These are phyloP conservation scores for Odiellus spinosus DNA, from an alignment of 2,888 invertebrate genomes.

Conservation along the genomic window DNA sequence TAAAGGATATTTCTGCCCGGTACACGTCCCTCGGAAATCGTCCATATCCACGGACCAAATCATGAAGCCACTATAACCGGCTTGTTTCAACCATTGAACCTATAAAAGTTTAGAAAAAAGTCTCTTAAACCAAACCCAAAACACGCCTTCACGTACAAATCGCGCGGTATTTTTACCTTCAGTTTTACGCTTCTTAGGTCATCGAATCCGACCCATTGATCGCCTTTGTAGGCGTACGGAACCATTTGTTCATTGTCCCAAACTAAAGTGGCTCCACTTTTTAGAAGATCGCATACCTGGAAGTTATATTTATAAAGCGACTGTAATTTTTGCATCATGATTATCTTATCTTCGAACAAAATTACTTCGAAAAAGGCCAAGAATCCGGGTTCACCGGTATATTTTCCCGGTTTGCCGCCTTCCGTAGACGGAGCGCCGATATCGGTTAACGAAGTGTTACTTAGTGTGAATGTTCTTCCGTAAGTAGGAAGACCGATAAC, in stretches of 20 bases:
- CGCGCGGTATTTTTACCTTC: conserved; percentile 44
- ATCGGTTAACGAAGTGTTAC: conserved; percentile 71
- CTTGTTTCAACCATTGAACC: conserved; percentile 86
- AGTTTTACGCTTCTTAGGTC: conserved; percentile 79
- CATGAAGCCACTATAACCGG: conserved; percentile 90
- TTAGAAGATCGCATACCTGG: conserved; percentile 68
- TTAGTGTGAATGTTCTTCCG: conserved; percentile 74
- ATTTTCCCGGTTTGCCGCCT: conserved; percentile 69
- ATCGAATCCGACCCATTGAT: conserved; percentile 90
- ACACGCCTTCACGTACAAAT: conserved; percentile 1
- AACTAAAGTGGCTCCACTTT: conserved; percentile 54
- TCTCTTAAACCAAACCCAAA: not conserved
- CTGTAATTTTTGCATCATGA: not conserved
- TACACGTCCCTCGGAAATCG: conserved; percentile 74
- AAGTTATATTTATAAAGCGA: conserved; percentile 3
- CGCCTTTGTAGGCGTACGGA: conserved; percentile 76
- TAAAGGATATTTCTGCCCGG: conserved; percentile 75
- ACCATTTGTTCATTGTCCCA: conserved; percentile 92
- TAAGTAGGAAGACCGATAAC: conserved; percentile 92
- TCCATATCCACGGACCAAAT: conserved; percentile 95
- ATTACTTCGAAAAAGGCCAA: conserved; percentile 77
- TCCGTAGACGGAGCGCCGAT: conserved; percentile 81
- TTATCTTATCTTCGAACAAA: too few species aligned
- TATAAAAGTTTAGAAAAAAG: conserved; percentile 28
- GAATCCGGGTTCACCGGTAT: conserved; percentile 83